Evolutionary conservation across 2,797 vertebrate genomes (phyloP).

Genomic region (Spondyliosoma cantharus): DNA sequence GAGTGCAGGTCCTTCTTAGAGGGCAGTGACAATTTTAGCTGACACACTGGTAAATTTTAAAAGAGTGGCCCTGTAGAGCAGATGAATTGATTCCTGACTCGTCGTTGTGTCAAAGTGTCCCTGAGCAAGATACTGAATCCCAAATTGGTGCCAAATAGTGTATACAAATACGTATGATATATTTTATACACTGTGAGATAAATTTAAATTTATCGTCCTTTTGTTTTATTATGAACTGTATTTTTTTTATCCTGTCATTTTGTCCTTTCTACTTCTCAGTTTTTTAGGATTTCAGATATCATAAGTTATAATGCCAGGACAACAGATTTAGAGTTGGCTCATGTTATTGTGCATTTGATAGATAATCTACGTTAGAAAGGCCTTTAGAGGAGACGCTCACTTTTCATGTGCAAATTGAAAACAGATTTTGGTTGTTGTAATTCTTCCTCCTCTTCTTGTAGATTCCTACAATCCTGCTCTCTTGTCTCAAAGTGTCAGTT

Average conservation of each 20-base stretch:
- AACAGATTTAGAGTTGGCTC: neutral
- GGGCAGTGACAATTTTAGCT: neutral
- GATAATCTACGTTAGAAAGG: neutral
- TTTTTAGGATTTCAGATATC: neutral
- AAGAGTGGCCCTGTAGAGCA: neutral
- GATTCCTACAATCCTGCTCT: too few species aligned
- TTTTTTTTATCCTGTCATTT: neutral
- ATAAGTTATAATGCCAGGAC: neutral
- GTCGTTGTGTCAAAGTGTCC: neutral
- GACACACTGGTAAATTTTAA: neutral
- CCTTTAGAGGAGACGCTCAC: too few species aligned
- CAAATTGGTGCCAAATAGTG: neutral
- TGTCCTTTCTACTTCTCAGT: neutral
- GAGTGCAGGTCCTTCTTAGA: slow-evolving; percentile 13
- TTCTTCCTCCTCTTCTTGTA: neutral
- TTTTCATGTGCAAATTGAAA: neutral
- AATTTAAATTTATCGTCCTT: neutral
- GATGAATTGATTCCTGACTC: neutral
- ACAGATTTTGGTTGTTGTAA: neutral
- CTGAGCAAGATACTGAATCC: too few species aligned
- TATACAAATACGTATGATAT: too few species aligned
- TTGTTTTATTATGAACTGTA: neutral
- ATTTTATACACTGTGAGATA: neutral
- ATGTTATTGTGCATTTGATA: neutral
- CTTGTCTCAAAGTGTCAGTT: too few species aligned